A percentile compares a stretch with the other conserved stretches of the same genome.
These are phyloP conservation scores for Lota lota DNA, from an alignment of 2,113 vertebrate genomes.

Conservation along the genomic window DNA sequence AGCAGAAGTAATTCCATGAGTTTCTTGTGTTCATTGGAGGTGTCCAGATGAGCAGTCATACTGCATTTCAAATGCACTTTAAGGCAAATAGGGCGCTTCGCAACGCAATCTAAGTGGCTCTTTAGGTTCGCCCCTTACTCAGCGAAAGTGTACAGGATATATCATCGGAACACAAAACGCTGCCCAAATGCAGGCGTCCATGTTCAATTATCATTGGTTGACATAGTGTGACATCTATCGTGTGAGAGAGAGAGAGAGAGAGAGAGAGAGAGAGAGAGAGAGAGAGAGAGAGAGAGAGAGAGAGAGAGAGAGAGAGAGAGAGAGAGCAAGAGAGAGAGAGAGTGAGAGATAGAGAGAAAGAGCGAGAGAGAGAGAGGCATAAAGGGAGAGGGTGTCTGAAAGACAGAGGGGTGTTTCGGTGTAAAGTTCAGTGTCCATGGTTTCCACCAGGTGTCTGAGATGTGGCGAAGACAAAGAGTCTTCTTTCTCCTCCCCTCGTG, in stretches of 20 bases:
- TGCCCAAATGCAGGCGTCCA: conserved; percentile 44
- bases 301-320: too few relatives aligned
- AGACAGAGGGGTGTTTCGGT: conserved; percentile 14
- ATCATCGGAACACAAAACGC: conserved; percentile 23
- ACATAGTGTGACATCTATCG: conserved; percentile 42
- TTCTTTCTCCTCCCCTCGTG: conserved; percentile 18
- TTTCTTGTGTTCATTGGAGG: conserved; percentile 25
- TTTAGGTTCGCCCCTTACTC: conserved; percentile 21
- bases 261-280: conserved; percentile 11
- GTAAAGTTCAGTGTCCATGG: conserved; percentile 39
- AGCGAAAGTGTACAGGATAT: conserved; percentile 6
- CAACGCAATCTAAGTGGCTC: conserved; percentile 47
- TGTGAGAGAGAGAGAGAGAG: neutral
- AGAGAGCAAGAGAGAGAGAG: conserved; percentile 12
- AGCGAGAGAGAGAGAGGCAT: conserved; percentile 9
- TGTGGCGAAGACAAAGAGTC: conserved; percentile 27
- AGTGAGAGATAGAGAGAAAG: neutral
- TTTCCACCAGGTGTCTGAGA: conserved; percentile 22
- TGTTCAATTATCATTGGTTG: conserved; percentile 48
- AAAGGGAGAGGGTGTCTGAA: conserved; percentile 14
- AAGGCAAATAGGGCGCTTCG: conserved; percentile 67
- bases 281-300: conserved; percentile 12
- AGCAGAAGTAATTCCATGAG: conserved; percentile 41
- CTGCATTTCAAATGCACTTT: conserved; percentile 71
- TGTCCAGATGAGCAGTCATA: conserved; percentile 58